Percentiles rank a stretch among this genome's conserved stretches.
These are phyloP conservation scores for Oryctes rhinoceros DNA, from an alignment of 1,140 invertebrate species.

Conservation along the genomic window DNA sequence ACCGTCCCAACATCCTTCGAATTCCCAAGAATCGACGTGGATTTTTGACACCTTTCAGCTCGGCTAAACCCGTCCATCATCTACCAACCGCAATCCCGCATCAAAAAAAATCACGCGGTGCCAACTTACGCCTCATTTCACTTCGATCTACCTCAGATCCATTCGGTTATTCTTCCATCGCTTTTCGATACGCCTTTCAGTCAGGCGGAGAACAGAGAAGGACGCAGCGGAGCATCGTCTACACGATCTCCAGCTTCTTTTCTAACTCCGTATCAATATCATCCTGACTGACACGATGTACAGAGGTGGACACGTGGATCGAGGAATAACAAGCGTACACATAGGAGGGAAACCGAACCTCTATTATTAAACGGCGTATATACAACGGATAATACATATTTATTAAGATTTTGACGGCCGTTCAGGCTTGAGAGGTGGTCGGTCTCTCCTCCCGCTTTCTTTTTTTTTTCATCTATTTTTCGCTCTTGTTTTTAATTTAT, in stretches of 20 bases:
- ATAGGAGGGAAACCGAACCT: slow-evolving; percentile 16
- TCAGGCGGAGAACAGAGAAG: neutral
- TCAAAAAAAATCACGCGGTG: slow-evolving; percentile 28
- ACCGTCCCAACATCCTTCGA: neutral
- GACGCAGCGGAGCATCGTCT: neutral
- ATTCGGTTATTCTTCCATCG: neutral
- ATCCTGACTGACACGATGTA: slow-evolving; percentile 6
- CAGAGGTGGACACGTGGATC: neutral
- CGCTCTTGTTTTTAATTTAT: slow-evolving; percentile 36
- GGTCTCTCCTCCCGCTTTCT: neutral
- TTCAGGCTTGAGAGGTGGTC: neutral
- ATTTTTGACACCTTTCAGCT: slow-evolving; percentile 19
- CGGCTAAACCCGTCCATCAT: slow-evolving; percentile 13
- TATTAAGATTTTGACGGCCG: slow-evolving; percentile 31
- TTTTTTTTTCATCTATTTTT: slow-evolving; percentile 23
- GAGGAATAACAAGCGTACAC: neutral
- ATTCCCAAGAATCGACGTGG: slow-evolving; percentile 6
- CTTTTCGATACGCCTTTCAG: neutral
- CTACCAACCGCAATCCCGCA: slow-evolving; percentile 6
- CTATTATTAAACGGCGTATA: slow-evolving; percentile 28
- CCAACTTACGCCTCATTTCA: slow-evolving; percentile 35
- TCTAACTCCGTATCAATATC: slow-evolving; percentile 17
- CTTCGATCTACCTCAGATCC: slow-evolving; percentile 8
- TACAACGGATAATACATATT: slow-evolving; percentile 34
- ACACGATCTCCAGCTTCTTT: neutral